Conservation (phyloP, 2,113 vertebrate species). For the Epinephelus fuscoguttatus region DNA sequence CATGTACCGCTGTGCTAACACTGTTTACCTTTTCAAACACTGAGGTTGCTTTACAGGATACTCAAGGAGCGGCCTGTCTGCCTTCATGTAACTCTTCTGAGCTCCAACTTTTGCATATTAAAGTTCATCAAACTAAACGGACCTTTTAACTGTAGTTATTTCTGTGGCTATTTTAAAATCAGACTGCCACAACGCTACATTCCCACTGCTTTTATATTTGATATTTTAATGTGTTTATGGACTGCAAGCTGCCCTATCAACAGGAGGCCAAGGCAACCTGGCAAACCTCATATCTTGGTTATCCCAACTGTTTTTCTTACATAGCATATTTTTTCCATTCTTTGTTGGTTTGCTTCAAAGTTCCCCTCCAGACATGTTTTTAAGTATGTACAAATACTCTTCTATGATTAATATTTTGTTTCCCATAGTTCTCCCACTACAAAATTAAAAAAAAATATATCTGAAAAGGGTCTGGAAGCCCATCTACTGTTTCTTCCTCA, state of each 20-base stretch:
- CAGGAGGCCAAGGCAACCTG: neutral
- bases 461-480: no score
- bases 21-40: neutral
- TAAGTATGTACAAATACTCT: no score
- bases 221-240: neutral
- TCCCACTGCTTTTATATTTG: neutral
- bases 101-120: neutral
- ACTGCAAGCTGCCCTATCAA: neutral
- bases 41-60: neutral
- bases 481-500: no score
- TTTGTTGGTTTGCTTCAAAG: neutral
- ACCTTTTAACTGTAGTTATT: neutral
- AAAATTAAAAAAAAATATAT: no score
- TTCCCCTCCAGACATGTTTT: no score
- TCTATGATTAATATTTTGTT: no score
- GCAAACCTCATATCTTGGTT: neutral
- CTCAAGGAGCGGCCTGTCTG: neutral
- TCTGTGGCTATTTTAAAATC: neutral
- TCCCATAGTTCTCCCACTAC: no score
- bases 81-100: neutral
- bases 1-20: neutral
- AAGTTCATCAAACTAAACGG: neutral
- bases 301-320: neutral
- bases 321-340: neutral
- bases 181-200: neutral